Evolutionary conservation across 1,140 invertebrate genomes (phyloP).

Genomic region (Drosophila willistoni): DNA sequence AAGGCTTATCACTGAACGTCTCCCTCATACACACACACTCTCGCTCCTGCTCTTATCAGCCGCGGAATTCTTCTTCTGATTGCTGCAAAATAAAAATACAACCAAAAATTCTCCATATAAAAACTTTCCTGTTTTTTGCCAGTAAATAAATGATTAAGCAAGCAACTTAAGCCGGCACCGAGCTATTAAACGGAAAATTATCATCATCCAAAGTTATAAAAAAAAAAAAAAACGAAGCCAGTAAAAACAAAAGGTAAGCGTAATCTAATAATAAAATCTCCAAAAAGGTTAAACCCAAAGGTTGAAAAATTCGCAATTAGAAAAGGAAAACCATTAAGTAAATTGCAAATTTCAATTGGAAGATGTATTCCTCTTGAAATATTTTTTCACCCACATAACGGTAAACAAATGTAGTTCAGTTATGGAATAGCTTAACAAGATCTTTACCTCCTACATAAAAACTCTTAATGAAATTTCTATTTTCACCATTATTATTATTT

Average conservation of each 20-base stretch:
- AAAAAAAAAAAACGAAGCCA: background rate
- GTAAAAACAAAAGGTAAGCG: background rate
- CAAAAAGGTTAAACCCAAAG: too few species aligned
- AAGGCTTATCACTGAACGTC: constrained; percentile 37
- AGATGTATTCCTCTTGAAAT: too few species aligned
- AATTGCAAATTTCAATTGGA: too few species aligned
- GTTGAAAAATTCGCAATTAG: too few species aligned
- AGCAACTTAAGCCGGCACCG: constrained; percentile 1
- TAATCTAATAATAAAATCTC: too few species aligned
- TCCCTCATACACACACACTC: too few species aligned
- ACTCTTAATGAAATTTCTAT: too few species aligned
- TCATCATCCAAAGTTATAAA: background rate
- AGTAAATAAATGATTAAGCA: constrained; percentile 3
- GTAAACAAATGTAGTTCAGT: background rate
- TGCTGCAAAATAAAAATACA: constrained; percentile 27
- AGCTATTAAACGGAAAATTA: background rate
- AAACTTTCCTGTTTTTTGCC: constrained; percentile 3
- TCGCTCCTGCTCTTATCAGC: constrained; percentile 40
- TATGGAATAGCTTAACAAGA: background rate
- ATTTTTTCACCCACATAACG: background rate
- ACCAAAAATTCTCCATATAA: background rate
- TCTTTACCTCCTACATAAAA: background rate
- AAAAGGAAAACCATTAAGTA: too few species aligned
- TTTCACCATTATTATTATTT: too few species aligned
- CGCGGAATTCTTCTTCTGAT: constrained; percentile 22